phyloP scores from a whole-genome alignment of 2,113 vertebrate species.

The Leuciscus idus region DNA sequence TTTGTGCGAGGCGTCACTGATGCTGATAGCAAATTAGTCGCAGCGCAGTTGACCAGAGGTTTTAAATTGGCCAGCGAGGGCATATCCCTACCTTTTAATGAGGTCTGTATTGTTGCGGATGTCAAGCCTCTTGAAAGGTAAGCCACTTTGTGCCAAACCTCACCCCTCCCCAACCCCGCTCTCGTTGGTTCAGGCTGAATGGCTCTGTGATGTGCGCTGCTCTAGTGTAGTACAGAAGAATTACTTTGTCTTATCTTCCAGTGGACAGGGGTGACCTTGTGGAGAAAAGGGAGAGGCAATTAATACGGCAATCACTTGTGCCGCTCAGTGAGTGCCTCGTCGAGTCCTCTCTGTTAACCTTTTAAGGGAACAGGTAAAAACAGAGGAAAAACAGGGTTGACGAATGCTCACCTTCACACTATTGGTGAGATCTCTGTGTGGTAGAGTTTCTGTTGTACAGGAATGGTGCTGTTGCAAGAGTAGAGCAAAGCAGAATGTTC shows the following conservation, averaged over 20 bases:
- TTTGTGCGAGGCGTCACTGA: constrained; percentile 32
- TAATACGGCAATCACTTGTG: constrained; percentile 82
- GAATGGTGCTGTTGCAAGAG: not conserved
- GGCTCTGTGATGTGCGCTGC: constrained; percentile 57
- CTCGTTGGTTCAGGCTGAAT: constrained; percentile 62
- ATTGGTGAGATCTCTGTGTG: constrained; percentile 19
- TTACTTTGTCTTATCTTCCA: constrained; percentile 66
- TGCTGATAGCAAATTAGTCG: constrained; percentile 42
- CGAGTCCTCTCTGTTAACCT: constrained; percentile 52
- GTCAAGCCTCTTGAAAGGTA: constrained; percentile 56
- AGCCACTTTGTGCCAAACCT: constrained; percentile 47
- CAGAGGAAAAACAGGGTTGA: constrained; percentile 35
- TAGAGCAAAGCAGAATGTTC: not conserved
- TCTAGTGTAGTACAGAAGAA: constrained; percentile 58
- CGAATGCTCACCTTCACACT: constrained; percentile 13
- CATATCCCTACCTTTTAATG: constrained; percentile 59
- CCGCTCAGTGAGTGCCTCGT: constrained; percentile 71
- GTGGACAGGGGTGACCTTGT: constrained; percentile 71
- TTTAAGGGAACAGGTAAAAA: constrained; percentile 32
- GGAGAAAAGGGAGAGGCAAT: constrained; percentile 73
- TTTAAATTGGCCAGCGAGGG: constrained; percentile 53
- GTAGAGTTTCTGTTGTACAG: not conserved
- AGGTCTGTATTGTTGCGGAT: constrained; percentile 58
- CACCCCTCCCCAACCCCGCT: constrained; percentile 46
- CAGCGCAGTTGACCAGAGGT: constrained; percentile 34